Evolutionary conservation across 2,888 invertebrate species (phyloP).

Genomic region (Callyntrura sp.): DNA sequence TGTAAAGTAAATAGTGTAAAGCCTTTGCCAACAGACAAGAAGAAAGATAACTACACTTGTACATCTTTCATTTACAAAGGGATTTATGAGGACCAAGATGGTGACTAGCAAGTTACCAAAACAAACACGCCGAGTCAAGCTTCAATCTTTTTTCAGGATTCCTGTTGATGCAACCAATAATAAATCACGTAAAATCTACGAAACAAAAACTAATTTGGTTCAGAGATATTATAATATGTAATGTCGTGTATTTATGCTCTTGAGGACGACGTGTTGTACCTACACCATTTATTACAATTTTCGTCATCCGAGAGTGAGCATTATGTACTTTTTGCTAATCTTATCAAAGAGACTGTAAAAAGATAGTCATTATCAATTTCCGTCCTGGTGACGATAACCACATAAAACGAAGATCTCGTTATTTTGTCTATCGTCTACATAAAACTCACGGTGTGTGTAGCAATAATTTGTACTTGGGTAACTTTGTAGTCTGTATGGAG

Average conservation of each 20-base stretch:
- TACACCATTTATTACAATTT: conserved; percentile 31
- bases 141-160: conserved; percentile 41
- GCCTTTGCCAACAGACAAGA: conserved; percentile 67
- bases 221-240: too few relatives aligned
- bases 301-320: conserved; percentile 50
- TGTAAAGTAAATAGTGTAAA: conserved; percentile 1
- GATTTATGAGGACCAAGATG: conserved; percentile 45
- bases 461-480: not conserved
- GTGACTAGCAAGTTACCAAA: conserved; percentile 53
- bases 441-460: not conserved
- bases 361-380: conserved; percentile 70
- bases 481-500: not conserved
- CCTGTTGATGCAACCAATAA: conserved; percentile 41
- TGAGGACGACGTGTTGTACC: not conserved
- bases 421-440: conserved; percentile 3
- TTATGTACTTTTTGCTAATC: conserved; percentile 47
- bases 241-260: too few relatives aligned
- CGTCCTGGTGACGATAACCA: conserved; percentile 58
- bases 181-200: conserved; percentile 40
- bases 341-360: conserved; percentile 43
- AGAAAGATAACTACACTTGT: conserved; percentile 44
- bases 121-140: conserved; percentile 55
- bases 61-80: conserved; percentile 58
- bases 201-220: conserved; percentile 30
- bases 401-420: conserved; percentile 44